Conservation (phyloP, 2,888 invertebrate species). For the Callyntrura sp. region DNA sequence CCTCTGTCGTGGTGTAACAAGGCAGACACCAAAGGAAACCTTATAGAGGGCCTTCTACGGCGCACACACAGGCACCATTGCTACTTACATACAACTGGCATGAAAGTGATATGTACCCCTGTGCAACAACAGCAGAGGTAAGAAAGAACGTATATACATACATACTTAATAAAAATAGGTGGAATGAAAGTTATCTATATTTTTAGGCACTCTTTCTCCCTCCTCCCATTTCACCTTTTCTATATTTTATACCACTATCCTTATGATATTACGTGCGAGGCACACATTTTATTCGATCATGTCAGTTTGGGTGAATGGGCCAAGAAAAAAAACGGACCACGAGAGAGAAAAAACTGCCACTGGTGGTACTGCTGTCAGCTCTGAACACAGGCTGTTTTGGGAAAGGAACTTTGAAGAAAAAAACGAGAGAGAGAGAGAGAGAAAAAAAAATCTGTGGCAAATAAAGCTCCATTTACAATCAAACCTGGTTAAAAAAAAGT, state of each 20-base stretch:
- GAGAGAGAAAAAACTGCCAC: not conserved
- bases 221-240: conserved; percentile 36
- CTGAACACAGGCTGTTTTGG: not conserved
- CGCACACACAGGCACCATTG: not conserved
- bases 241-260: not conserved
- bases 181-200: no score
- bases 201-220: conserved; percentile 48
- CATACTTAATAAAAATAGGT: not conserved
- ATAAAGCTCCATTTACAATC: conserved; percentile 76
- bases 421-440: not conserved
- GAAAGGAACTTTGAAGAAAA: not conserved
- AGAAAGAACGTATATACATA: not conserved
- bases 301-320: conserved; percentile 67
- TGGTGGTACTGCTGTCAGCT: not conserved
- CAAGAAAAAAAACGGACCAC: no score
- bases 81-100: not conserved
- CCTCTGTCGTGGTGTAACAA: not conserved
- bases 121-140: not conserved
- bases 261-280: conserved; percentile 42
- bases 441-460: conserved; percentile 64
- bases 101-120: no score
- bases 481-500: conserved; percentile 76
- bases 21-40: not conserved
- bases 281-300: conserved; percentile 74
- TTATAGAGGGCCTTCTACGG: not conserved